phyloP scores from a whole-genome alignment of 2,888 invertebrate genomes.

The Phalera bucephala region DNA sequence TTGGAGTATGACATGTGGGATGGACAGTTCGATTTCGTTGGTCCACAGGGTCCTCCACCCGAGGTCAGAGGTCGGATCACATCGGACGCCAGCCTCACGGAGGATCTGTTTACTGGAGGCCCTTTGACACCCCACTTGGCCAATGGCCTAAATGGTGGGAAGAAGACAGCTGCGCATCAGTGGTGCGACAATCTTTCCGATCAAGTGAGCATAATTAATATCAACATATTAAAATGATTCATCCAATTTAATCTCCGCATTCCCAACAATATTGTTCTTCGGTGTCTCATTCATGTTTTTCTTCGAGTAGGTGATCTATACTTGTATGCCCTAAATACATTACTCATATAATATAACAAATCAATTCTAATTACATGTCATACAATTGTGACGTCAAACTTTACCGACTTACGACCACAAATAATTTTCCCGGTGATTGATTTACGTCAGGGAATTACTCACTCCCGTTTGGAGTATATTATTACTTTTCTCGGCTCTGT shows the following conservation, averaged over 20 bases:
- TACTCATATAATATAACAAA: too few species aligned
- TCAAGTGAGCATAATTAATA: constrained; percentile 76
- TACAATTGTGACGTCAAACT: constrained; percentile 19
- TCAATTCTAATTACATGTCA: neutral
- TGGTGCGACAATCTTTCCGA: constrained; percentile 84
- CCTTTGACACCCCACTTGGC: constrained; percentile 73
- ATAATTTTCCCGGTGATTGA: constrained; percentile 26
- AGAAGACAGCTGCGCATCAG: constrained; percentile 80
- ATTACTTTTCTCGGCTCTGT: too few species aligned
- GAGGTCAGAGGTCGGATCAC: constrained; percentile 60
- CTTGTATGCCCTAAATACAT: neutral
- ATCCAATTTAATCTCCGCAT: neutral
- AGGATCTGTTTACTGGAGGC: constrained; percentile 74
- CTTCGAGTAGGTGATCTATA: neutral
- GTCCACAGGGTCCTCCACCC: constrained; percentile 76
- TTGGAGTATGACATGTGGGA: constrained; percentile 95
- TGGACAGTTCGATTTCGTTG: constrained; percentile 93
- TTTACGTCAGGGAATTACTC: constrained; percentile 21
- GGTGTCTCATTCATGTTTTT: neutral
- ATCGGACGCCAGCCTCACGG: constrained; percentile 68
- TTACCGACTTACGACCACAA: constrained; percentile 3
- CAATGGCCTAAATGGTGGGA: constrained; percentile 79
- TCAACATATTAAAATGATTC: neutral
- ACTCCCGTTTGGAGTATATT: constrained; percentile 9
- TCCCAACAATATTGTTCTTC: neutral